Evolutionary conservation across 2,113 vertebrate genomes (phyloP).

Genomic region (Semnornis frantzii): DNA sequence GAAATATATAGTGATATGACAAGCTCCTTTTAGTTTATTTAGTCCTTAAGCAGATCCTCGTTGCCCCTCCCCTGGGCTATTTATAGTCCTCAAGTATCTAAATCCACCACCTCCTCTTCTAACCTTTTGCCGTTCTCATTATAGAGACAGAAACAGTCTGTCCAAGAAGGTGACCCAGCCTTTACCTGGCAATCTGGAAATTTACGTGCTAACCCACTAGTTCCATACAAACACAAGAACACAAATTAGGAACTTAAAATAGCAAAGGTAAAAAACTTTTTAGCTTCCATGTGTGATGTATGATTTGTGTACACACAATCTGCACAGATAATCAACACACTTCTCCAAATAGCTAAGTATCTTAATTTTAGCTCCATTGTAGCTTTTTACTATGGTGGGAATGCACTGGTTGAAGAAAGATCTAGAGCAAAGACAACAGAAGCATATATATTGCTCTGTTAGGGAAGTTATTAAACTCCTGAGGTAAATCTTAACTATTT

Average conservation of each 20-base stretch:
- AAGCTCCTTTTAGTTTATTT: not conserved
- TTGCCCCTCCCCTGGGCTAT: not conserved
- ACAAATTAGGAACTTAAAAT: not conserved
- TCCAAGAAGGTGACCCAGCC: not conserved
- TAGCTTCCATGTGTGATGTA: not conserved
- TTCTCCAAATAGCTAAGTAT: not conserved
- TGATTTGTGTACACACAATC: not conserved
- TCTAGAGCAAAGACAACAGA: not conserved
- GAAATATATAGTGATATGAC: not conserved
- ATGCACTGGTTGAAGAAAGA: not conserved
- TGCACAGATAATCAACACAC: not conserved
- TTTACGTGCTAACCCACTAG: not conserved
- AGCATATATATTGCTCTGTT: not conserved
- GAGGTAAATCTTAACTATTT: slow-evolving; percentile 23
- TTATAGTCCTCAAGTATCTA: not conserved
- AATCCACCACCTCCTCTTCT: not conserved
- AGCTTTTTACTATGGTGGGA: not conserved
- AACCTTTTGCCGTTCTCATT: not conserved
- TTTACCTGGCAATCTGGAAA: not conserved
- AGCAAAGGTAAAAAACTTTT: not conserved
- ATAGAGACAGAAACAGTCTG: not conserved
- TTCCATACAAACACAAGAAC: not conserved
- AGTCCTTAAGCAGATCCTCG: not conserved
- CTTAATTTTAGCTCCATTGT: not conserved
- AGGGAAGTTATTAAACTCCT: slow-evolving; percentile 44